Base-by-base conservation (phyloP, 2,797 vertebrate species). In the Scolopax rusticola region DNA sequence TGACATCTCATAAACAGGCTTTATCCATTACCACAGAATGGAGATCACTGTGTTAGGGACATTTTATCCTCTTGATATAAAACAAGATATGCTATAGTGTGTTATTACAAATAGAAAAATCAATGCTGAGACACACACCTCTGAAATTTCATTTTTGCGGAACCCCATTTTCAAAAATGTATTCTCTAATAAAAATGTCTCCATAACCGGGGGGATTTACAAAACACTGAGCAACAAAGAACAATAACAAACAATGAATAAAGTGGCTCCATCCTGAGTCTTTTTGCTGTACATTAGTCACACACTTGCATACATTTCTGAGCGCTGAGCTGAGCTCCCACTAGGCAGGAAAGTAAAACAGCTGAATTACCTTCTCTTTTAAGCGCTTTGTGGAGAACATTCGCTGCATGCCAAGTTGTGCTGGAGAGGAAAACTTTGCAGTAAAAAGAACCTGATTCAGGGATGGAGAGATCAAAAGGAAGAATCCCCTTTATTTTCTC, bases 31-130 rank as follows among this genome's bases (percentile, higher is more conserved):
- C 97, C 98, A 97, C 97, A 97, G 97, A 97, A 98, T 97, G 97
- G 98, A 98, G 98, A 98, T 98, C 97, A 97, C 95, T 89, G 93
- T 98, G 98, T 98, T 98, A 98, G 98, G 98, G 98, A 98, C 98
- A 98, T 98, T 98, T 98, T 98, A 98, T 98, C 98, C 98, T 97
- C 97, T 97, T 97, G 98, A 98, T 98, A 98, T 98, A 98, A 98
- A 98, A 97, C 97, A 97, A 98, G 97, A 98, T 98, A 98, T 96
- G 98, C 98, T 84, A 90, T 97, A 97, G 97, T 97, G 96, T 97
- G 97, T 98, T 98, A 98, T 97, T 98, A 98, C 98, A 98, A 98
- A 98, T 98, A 98, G 98, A 98, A 98, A 99, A 99, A 99, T 98
- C 98, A 98, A 99, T 99, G 98, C 98, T 57, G 94, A 98, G 98